Evolutionary conservation across 1,140 invertebrate genomes (phyloP), one percentile per base, ranked within the genome.

Genomic region (Ceratosolen fusciceps): DNA sequence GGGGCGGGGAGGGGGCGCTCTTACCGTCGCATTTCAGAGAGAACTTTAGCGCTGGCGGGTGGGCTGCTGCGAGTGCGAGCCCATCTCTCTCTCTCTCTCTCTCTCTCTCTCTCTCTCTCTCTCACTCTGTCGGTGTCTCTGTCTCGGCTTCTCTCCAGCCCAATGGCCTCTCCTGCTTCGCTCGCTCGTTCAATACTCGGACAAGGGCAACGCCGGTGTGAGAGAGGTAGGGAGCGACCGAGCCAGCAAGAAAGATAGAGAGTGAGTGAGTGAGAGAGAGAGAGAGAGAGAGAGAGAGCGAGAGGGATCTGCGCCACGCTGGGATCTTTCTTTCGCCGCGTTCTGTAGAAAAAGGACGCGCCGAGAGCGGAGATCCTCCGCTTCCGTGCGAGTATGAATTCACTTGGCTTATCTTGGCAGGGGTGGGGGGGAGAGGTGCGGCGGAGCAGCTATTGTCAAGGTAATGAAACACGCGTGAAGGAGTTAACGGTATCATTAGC

Each of bases 131-230:
- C 76, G 52, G 80, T 80, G 81, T 81, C 83, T 86, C 83, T 86
- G 83, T 81, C 82, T 82, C 68, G 82, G 81, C 81, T 82, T 84
- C 79, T 81, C 75, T 83, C 82, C 84, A 52, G 49, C 49, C 19
- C 49, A 19, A 52, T 52, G 49, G 49, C 49, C 14, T 81, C 81
- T 83, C 84, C 82, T 84, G 84, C 82, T 82, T 83, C 80, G 83
- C 84, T 85, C 83, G 79, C 84, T 86, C 87, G 88, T 87, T 88
- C 87, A 88, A 88, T 88, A 88, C 87, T 88, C 84, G 80, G 77
- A 84, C 82, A 81, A 80, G 83, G 83, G 82, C 82, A 84, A 78
- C 79, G 70, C 67, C 49, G 70, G 52, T 74, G 49, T 19, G 26
- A 31, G 65, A 31, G 72, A 1, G 31, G 24, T 77, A 81, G 81